A percentile compares a stretch with the other conserved stretches of the same genome.
phyloP scores from a whole-genome alignment of 64 coral and sea anemone species.

The Cladopsammia gracilis region DNA sequence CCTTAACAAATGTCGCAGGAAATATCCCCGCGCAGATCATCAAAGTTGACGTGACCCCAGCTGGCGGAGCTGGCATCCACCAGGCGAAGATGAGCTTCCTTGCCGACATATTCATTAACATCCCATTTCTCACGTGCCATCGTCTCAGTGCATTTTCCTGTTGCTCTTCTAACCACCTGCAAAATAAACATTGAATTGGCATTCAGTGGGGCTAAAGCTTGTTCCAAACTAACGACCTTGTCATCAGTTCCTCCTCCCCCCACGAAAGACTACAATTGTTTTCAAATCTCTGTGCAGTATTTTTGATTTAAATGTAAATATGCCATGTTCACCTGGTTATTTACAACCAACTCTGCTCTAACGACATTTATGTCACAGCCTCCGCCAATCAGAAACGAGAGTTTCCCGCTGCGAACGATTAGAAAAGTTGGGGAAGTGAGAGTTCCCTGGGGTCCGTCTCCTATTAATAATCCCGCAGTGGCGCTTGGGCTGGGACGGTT shows the following conservation, averaged over 20 bases:
- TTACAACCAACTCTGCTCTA: conserved; percentile 35
- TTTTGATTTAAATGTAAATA: no score
- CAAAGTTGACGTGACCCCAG: conserved; percentile 81
- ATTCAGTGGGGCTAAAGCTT: no score
- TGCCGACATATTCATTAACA: conserved; percentile 12
- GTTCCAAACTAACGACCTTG: no score
- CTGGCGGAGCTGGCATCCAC: conserved; percentile 6
- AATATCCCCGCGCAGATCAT: conserved; percentile 60
- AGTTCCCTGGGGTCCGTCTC: conserved; percentile 33
- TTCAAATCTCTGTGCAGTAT: no score
- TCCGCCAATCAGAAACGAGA: conserved; percentile 68
- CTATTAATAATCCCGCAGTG: not conserved
- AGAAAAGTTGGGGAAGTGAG: conserved; percentile 43
- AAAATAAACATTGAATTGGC: not conserved
- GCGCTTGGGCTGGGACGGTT: not conserved
- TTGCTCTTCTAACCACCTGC: not conserved
- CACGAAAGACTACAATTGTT: no score
- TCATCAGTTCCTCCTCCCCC: no score
- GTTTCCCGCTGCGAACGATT: not conserved
- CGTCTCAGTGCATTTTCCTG: conserved; percentile 54
- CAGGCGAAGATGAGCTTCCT: conserved; percentile 26
- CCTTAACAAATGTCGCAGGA: not conserved
- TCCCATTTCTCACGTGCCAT: conserved; percentile 24
- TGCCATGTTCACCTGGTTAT: no score
- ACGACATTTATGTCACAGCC: conserved; percentile 50